Evolutionary conservation across 2,888 invertebrate species (phyloP), one percentile per base, ranked within the genome.

Genomic region (Drosophila aldrichi): DNA sequence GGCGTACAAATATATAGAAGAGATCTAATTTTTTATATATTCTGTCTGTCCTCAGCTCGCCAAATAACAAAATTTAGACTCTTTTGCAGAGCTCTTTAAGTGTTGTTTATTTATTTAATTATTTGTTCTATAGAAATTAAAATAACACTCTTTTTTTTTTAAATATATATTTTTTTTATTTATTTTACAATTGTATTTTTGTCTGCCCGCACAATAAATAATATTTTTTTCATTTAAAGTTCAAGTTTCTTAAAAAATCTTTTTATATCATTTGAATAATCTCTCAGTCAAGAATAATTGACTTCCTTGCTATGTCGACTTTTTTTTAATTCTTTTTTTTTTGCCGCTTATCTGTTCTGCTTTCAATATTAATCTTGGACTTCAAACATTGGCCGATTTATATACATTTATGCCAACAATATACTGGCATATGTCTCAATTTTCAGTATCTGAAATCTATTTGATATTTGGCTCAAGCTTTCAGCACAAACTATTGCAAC

Each of bases 311-410:
- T 61, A 18, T 69, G 69, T 58, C 46, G 60, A 34, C 22, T 12
- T 49, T 55, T 38, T 16, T 3, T 36, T 36, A n/a, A n/a, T 32
- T 16, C 25, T 25, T 25, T 7, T 1, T 25, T 41, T 46, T 51
- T 66, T 49, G 29, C 41, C 40, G 40, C 18, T 76, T 79, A 77
- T 74, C 76, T 70, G 56, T 60, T 52, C 62, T 41, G 60, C 79
- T 84, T 87, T 82, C 83, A 74, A 51, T 83, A 82, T 74, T 68
- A 70, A 85, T 88, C 88, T 88, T 61, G 54, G 58, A 66, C 81
- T 70, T 65, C 52, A 55, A 63, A 54, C 70, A 58, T 29, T 62
- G 63, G n/a, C 38, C 48, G 60, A 79, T 65, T 65, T 65, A 65
- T 77, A 51, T 61, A 67, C 43, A 36, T 52, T 34, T 22, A 51